Percentiles rank a stretch among this genome's conserved stretches.
phyloP scores from a whole-genome alignment of 2,888 invertebrate species.

The Phlogophora meticulosa region DNA sequence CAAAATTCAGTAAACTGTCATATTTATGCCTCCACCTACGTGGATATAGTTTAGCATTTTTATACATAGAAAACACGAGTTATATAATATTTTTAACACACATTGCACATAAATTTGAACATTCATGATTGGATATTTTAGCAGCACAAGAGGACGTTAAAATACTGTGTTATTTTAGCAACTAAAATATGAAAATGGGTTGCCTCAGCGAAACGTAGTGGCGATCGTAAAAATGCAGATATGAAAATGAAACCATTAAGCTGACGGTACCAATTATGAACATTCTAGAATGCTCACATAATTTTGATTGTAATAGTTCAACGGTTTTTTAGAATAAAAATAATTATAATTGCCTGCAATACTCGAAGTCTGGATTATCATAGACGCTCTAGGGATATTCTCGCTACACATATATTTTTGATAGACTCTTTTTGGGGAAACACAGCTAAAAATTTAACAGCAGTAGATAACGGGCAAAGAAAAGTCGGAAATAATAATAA shows the following conservation, averaged over 20 bases:
- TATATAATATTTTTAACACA: background rate
- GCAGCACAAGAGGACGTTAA: constrained; percentile 23
- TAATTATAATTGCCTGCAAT: too few relatives aligned
- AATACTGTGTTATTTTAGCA: constrained; percentile 51
- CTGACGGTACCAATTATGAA: constrained; percentile 50
- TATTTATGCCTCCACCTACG: background rate
- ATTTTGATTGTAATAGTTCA: constrained; percentile 8
- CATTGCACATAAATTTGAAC: background rate
- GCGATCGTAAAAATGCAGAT: constrained; percentile 65
- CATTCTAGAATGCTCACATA: constrained; percentile 32
- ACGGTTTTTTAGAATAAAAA: background rate
- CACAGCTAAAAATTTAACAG: too few relatives aligned
- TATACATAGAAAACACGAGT: background rate
- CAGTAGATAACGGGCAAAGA: too few relatives aligned
- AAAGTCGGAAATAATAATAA: too few relatives aligned
- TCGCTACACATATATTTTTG: background rate
- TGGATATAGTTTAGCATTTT: background rate
- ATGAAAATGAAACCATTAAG: constrained; percentile 61
- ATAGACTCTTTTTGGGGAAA: too few relatives aligned
- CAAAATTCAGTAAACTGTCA: constrained; percentile 5
- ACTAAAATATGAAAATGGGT: constrained; percentile 62
- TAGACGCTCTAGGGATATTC: too few relatives aligned
- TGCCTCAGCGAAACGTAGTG: constrained; percentile 48
- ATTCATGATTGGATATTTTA: constrained; percentile 32
- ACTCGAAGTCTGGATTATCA: background rate